Base-by-base conservation (phyloP, 2,113 vertebrate species). In the Scomber colias region DNA sequence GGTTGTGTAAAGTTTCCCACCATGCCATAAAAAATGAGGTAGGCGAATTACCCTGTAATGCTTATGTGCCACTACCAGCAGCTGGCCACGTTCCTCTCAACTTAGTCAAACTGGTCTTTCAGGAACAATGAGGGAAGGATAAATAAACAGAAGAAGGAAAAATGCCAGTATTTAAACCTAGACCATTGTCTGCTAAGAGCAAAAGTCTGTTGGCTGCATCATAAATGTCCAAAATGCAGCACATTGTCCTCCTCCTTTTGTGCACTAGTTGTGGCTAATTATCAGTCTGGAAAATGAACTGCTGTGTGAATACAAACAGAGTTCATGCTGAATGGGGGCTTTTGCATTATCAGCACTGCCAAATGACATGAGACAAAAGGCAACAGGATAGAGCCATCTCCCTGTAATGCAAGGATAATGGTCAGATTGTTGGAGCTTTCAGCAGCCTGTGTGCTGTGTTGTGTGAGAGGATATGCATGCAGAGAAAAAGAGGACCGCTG, bases 301-400 rank as follows among this genome's bases (percentile, higher is more conserved):
- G 75, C 84, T 69, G 71, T 59, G 78, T 85, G 84, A 90, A 90
- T 79, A 79, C 86, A 62, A 81, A 71, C 77, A 70, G 67, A 73
- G 60, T 77, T 65, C 48, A 44, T 69, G 59, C 44, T 83, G 81
- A 91, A 87, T 86, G 62, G 80, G 24, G 72, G 35, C 48, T 65
- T 82, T 87, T 84, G 76, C 89, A 87, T 87, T 90, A 92, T 93
- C 92, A 83, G 87, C 85, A 63, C 40, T 79, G 87, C 88, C 91
- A 90, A 93, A 92, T 90, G 84, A 89, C 91, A 82, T 30, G 77
- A 85, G 91, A 94, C 91, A 92, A 93, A 90, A 89, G 83, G 85
- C 74, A 54, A 55, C 82, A 64, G 88, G 84, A 92, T 90, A 79
- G 83, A 92, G 91, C 87, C 66, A 85, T 92, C 79, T 89, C 83